phyloP scores from a whole-genome alignment of 2,113 vertebrate genomes.

The Anoura caudifer region DNA sequence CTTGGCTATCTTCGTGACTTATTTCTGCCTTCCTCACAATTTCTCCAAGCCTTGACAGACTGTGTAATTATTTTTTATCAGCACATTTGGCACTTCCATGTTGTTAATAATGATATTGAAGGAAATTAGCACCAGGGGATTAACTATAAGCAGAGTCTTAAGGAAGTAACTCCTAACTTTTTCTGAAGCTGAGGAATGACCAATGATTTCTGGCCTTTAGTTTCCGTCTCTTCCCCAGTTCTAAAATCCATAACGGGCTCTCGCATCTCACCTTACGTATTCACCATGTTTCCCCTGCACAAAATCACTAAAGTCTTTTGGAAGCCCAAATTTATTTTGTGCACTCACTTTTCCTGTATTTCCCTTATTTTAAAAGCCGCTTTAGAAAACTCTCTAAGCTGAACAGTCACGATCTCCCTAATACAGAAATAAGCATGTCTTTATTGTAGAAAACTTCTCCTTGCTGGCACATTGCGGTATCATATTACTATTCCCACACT shows the following conservation, averaged over 20 bases:
- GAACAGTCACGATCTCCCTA: constrained; percentile 37
- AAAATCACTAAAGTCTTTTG: constrained; percentile 66
- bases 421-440: constrained; percentile 51
- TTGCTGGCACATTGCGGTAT: constrained; percentile 14
- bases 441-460: constrained; percentile 44
- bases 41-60: constrained; percentile 26
- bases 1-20: constrained; percentile 23
- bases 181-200: constrained; percentile 61
- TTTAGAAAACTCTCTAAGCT: constrained; percentile 48
- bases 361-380: constrained; percentile 53
- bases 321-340: constrained; percentile 62
- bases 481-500: constrained; percentile 14
- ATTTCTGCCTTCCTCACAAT: constrained; percentile 50
- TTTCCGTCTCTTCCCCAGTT: constrained; percentile 46
- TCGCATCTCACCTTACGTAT: constrained; percentile 53
- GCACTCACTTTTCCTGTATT: constrained; percentile 54
- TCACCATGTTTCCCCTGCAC: constrained; percentile 49
- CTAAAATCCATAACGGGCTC: constrained; percentile 14
- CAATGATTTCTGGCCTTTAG: constrained; percentile 67
- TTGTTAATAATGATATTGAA: constrained; percentile 70
- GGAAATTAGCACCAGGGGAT: constrained; percentile 45
- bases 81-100: constrained; percentile 65
- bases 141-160: constrained; percentile 59
- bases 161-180: constrained; percentile 43
- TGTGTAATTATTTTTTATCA: constrained; percentile 73